These are phyloP conservation scores for Mastomys natalensis DNA, from an alignment of 2,113 vertebrate species.

Conservation along the genomic window DNA sequence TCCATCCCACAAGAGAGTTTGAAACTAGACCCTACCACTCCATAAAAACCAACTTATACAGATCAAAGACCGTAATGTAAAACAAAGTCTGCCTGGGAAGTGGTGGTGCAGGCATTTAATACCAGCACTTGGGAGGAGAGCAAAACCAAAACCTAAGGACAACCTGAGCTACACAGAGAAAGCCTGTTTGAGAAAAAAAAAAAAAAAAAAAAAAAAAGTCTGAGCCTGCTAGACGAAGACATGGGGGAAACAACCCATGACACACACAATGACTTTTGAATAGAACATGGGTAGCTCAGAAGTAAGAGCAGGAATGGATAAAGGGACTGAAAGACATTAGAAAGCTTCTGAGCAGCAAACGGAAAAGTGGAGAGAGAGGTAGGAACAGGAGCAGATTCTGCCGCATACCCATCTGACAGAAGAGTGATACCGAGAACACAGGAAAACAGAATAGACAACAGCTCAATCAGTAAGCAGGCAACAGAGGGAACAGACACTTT, in stretches of 20 bases:
- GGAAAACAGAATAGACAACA: background rate
- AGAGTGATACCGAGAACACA: background rate
- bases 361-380: background rate
- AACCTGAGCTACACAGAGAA: background rate
- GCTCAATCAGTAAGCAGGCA: background rate
- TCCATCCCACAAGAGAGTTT: background rate
- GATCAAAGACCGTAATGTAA: background rate
- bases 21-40: background rate
- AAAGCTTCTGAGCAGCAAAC: background rate
- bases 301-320: background rate
- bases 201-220: background rate
- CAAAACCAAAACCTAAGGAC: background rate
- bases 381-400: background rate
- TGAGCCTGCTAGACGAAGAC: background rate
- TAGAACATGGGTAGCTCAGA: background rate
- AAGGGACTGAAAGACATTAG: background rate
- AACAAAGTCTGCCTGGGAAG: background rate
- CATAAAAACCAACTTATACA: background rate
- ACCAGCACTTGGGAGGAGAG: background rate
- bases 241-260: background rate
- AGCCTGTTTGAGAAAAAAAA: background rate
- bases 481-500: background rate
- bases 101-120: background rate
- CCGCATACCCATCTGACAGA: background rate
- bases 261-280: background rate